phyloP scores from a whole-genome alignment of 2,113 vertebrate genomes.

The Caretta caretta region DNA sequence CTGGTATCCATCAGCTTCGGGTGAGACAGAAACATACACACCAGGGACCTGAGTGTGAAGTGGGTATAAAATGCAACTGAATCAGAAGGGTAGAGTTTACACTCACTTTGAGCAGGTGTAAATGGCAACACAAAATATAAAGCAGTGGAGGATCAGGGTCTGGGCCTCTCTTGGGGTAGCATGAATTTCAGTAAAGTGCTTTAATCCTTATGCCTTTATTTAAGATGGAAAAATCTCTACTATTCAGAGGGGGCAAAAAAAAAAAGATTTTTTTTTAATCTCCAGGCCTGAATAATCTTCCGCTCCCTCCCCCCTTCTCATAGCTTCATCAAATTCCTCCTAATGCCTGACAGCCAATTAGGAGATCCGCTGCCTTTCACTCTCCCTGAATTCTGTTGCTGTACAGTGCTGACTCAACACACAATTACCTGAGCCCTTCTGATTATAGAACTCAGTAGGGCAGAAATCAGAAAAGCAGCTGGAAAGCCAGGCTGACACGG shows the following conservation, averaged over 20 bases:
- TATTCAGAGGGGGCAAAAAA: neutral
- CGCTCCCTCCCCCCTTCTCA: neutral
- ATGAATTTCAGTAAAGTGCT: neutral
- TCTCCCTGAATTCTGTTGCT: rapidly evolving
- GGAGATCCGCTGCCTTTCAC: rapidly evolving
- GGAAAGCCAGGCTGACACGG: rapidly evolving
- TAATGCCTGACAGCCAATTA: neutral
- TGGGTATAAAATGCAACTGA: neutral
- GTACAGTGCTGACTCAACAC: rapidly evolving
- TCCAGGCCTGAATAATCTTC: neutral
- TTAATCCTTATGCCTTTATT: neutral
- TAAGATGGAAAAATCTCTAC: neutral
- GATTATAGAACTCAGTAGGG: neutral
- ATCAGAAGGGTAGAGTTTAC: neutral
- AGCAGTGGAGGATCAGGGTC: neutral
- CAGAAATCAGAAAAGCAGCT: rapidly evolving
- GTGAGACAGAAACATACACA: rapidly evolving
- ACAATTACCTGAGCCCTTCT: neutral
- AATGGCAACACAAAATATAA: neutral
- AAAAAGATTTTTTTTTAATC: neutral
- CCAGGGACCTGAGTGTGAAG: neutral
- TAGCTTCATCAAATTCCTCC: neutral
- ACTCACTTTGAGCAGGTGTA: neutral
- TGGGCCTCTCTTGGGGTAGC: neutral
- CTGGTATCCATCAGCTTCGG: neutral